Evolutionary conservation across 2,888 invertebrate species (phyloP).

Genomic region (Schizaphis graminum): DNA sequence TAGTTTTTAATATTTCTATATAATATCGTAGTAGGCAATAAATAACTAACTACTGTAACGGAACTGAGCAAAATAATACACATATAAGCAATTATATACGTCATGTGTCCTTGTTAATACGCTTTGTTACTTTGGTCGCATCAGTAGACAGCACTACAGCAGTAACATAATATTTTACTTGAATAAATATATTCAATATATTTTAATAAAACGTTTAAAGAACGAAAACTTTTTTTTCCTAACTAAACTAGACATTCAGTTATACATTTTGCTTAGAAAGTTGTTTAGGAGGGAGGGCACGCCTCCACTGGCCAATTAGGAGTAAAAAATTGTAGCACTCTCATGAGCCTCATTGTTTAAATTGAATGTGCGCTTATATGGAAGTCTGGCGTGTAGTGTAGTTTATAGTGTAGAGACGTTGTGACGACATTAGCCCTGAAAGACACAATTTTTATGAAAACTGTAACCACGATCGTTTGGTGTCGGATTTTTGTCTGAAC

Average conservation of each 20-base stretch:
- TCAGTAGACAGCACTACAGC: neutral
- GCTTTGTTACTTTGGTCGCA: neutral
- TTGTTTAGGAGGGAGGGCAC: neutral
- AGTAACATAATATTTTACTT: neutral
- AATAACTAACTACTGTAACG: neutral
- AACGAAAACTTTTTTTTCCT: neutral
- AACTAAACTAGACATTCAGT: neutral
- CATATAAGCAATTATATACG: neutral
- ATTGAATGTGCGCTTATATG: neutral
- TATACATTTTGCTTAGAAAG: neutral
- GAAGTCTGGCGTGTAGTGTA: neutral
- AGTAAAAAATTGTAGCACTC: neutral
- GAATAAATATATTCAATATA: neutral
- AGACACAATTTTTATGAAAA: neutral
- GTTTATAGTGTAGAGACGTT: neutral
- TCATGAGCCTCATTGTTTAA: neutral
- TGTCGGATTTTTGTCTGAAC: neutral
- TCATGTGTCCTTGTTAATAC: neutral
- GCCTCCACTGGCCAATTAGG: neutral
- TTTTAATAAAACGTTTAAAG: neutral
- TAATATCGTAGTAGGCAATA: neutral
- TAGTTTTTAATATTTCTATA: neutral
- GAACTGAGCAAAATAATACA: neutral
- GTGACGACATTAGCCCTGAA: neutral
- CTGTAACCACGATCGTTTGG: neutral